A percentile compares a stretch with the other conserved stretches of the same genome.
Evolutionary conservation across 2,888 invertebrate species (phyloP).

Genomic region (Andricus curvator): DNA sequence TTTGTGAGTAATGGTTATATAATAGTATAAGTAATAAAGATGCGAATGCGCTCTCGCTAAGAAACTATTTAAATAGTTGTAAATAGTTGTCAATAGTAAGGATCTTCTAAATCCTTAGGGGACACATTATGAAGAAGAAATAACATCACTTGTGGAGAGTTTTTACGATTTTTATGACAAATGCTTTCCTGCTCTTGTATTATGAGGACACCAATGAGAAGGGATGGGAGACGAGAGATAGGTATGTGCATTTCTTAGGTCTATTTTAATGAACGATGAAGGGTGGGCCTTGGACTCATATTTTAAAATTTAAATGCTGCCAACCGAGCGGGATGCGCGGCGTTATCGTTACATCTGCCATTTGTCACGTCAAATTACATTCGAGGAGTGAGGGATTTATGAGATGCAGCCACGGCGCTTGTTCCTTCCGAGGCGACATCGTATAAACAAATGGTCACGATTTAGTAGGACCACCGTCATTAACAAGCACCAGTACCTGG

Average conservation of each 20-base stretch:
- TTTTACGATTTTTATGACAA: conserved; percentile 40
- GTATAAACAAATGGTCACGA: conserved; percentile 73
- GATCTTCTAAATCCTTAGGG: too few relatives aligned
- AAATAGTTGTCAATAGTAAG: too few relatives aligned
- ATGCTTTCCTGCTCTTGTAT: conserved; percentile 51
- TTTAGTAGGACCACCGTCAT: conserved; percentile 72
- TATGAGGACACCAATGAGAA: conserved; percentile 51
- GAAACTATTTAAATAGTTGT: too few relatives aligned
- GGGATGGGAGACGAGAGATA: conserved; percentile 48
- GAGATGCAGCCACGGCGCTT: conserved; percentile 66
- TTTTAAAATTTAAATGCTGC: conserved; percentile 65
- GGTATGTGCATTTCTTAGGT: conserved; percentile 59
- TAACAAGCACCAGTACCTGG: conserved; percentile 63
- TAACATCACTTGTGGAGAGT: background rate
- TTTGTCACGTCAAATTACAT: conserved; percentile 75
- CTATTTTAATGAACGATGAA: conserved; percentile 69
- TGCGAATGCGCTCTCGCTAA: too few relatives aligned
- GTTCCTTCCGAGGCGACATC: conserved; percentile 69
- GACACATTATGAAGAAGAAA: too few relatives aligned
- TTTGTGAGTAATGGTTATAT: too few relatives aligned
- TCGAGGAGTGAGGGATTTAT: conserved; percentile 68
- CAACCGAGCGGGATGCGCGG: conserved; percentile 50
- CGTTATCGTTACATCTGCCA: conserved; percentile 73
- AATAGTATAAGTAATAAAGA: too few relatives aligned
- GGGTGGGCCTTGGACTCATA: conserved; percentile 61